A percentile compares a stretch with the other conserved stretches of the same genome.
phyloP scores from a whole-genome alignment of 2,888 invertebrate genomes.

The Thera britannica region DNA sequence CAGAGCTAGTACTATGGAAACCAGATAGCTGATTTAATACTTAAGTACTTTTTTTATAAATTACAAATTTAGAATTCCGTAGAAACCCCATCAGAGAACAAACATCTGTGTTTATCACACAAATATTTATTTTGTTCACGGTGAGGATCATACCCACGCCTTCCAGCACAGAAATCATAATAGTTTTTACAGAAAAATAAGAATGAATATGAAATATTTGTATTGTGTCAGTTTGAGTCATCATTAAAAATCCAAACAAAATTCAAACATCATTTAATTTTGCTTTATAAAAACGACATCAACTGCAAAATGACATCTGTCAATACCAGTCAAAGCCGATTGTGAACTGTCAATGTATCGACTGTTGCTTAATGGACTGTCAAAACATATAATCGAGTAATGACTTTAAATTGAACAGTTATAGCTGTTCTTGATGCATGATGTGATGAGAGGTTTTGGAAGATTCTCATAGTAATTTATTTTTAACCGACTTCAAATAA shows the following conservation, averaged over 20 bases:
- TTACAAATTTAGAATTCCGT: too few species aligned
- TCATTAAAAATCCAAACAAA: conserved; percentile 22
- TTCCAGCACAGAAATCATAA: too few species aligned
- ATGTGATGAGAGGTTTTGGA: conserved; percentile 62
- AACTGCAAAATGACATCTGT: conserved; percentile 73
- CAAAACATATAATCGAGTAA: conserved; percentile 80
- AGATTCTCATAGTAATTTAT: conserved; percentile 30
- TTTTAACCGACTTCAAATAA: neutral
- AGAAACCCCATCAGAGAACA: too few species aligned
- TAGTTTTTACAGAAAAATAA: neutral
- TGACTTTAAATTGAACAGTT: conserved; percentile 60
- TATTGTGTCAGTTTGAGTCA: conserved; percentile 23
- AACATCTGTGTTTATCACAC: too few species aligned
- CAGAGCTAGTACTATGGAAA: too few species aligned
- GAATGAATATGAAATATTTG: conserved; percentile 12
- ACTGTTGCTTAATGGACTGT: conserved; percentile 74
- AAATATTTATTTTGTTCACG: too few species aligned
- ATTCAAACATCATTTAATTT: conserved; percentile 55
- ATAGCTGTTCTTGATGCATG: conserved; percentile 66
- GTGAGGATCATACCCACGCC: too few species aligned
- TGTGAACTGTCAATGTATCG: conserved; percentile 61
- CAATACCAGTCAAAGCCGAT: conserved; percentile 65
- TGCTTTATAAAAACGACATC: conserved; percentile 70
- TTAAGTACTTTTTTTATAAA: too few species aligned
- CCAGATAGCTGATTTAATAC: too few species aligned